phyloP scores from a whole-genome alignment of 2,113 vertebrate genomes.

The Cygnus atratus region DNA sequence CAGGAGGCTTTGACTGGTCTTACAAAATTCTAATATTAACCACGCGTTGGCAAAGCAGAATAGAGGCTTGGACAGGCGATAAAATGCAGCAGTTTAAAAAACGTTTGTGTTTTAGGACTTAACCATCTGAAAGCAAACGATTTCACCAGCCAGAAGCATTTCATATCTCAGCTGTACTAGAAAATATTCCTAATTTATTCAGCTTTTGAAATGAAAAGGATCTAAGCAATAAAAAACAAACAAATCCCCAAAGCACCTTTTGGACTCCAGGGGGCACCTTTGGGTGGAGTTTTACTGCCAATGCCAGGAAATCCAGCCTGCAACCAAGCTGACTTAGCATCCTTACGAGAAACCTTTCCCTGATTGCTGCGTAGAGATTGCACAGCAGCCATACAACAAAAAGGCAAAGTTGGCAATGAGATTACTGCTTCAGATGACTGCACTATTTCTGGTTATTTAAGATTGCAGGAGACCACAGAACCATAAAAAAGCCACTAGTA shows the following conservation, averaged over 20 bases:
- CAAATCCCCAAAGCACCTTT: not conserved
- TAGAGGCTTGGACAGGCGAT: not conserved
- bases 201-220: not conserved
- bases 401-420: not conserved
- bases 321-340: not conserved
- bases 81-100: not conserved
- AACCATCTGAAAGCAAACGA: not conserved
- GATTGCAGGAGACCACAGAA: not conserved
- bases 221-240: not conserved
- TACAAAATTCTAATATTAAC: not conserved
- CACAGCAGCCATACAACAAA: not conserved
- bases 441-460: not conserved
- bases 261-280: not conserved
- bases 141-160: not conserved
- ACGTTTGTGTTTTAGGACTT: not conserved
- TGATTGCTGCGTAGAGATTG: accelerated
- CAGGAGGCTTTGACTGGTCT: not conserved
- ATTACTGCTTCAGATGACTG: not conserved
- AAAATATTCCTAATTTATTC: not conserved
- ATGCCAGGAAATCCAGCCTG: not conserved
- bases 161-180: not conserved
- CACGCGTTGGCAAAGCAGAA: not conserved
- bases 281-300: not conserved
- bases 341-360: not conserved
- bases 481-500: not conserved